Evolutionary conservation across 2,113 vertebrate genomes (phyloP), one percentile per base, ranked within the genome.

Genomic region (Hemicordylus capensis): DNA sequence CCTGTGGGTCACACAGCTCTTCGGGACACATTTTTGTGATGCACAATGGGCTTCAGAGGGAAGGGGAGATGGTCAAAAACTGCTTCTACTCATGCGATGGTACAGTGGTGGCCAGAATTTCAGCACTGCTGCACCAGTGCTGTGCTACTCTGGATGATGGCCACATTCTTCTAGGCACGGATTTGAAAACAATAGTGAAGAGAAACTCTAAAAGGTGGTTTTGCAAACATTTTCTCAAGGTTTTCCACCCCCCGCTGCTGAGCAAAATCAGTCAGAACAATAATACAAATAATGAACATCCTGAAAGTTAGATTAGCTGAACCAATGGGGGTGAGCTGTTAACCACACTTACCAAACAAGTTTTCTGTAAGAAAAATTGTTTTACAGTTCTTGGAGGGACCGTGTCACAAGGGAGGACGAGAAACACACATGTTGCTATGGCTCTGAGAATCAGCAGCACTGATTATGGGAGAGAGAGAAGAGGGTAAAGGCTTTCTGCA

Each of bases 311-410:
- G 24, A 15, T 66, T 66, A 51, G 54, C 39, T 44, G 15, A 77
- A 59, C 11, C 54, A 46, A 63, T 63, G 8, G 39, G 20, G 44
- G 44, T n/a, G 26, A 34, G 19, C n/a, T 81, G 46, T 69, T 37
- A 81, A 69, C 79, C 79, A 54, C 78, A 67, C n/a, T n/a, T n/a
- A n/a, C n/a, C 20, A 26, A 81, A 81, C 24, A 44, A 81, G 28
- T 46, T 31, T 19, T 34, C 20, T 67, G 63, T 51, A 22, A 44
- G 37, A 14, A 59, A 5, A 39, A 61, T 39, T 77, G n/a, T 77
- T 61, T 34, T 54, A 34, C 46, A 75, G 61, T 14, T 48, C 10
- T 73, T 39, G 12, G 37, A 22, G 34, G 58, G 51, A n/a, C 34
- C 34, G 46, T 11, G 56, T 31, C 22, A 19, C 3, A 17, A 63